Percentiles rank a stretch among this genome's conserved stretches.
phyloP scores from a whole-genome alignment of 2,888 invertebrate species.

The Heterodera filipjevi region DNA sequence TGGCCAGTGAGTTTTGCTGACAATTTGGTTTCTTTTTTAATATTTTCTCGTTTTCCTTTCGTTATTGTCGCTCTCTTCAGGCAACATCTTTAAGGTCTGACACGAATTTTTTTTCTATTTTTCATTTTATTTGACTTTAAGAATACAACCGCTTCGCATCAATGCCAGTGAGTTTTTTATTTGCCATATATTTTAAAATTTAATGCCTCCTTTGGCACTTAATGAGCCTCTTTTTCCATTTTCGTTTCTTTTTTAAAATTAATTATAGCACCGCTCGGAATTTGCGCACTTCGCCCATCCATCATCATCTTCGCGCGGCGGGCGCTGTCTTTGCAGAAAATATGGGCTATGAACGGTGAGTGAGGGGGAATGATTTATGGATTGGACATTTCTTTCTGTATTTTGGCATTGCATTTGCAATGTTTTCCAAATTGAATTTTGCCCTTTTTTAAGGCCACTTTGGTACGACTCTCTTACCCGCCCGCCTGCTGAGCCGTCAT shows the following conservation, averaged over 20 bases:
- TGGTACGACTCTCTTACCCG: slow-evolving; percentile 73
- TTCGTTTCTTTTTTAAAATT: too few relatives aligned
- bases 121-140: background rate
- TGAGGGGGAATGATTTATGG: background rate
- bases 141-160: slow-evolving; percentile 77
- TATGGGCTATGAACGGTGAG: slow-evolving; percentile 87
- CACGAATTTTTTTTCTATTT: background rate
- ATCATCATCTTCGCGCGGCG: slow-evolving; percentile 83
- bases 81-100: slow-evolving; percentile 55
- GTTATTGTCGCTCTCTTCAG: slow-evolving; percentile 35
- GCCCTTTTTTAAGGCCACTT: slow-evolving; percentile 74
- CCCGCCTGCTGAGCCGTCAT: background rate
- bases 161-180: slow-evolving; percentile 71
- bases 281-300: slow-evolving; percentile 89
- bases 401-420: background rate
- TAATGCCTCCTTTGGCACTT: background rate
- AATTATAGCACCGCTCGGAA: slow-evolving; percentile 72
- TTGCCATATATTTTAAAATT: background rate
- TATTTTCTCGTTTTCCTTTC: background rate
- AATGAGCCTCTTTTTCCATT: too few relatives aligned
- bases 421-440: background rate
- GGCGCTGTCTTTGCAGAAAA: slow-evolving; percentile 94
- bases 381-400: too few relatives aligned
- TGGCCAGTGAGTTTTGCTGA: slow-evolving; percentile 74
- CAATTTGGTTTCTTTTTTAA: background rate